Conservation (phyloP, 1,140 invertebrate genomes). For the Penaeus chinensis region DNA sequence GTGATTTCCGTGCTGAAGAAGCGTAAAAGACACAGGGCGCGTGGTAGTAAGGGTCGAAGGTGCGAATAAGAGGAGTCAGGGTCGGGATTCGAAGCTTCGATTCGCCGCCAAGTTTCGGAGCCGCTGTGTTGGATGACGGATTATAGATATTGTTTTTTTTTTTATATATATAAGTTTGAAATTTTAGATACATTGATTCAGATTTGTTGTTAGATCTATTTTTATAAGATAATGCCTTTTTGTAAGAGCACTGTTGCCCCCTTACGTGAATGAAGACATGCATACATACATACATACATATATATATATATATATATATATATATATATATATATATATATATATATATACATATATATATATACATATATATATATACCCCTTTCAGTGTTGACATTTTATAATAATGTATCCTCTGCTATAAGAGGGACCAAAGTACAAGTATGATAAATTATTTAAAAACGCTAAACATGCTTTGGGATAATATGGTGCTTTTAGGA, state of each 20-base stretch:
- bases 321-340: background rate
- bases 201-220: no score
- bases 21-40: no score
- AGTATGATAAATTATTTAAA: no score
- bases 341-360: slow-evolving; percentile 20
- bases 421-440: background rate
- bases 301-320: slow-evolving; percentile 16
- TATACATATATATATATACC: background rate
- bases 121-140: background rate
- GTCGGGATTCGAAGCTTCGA: no score
- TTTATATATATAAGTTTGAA: background rate
- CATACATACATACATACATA: background rate
- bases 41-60: no score
- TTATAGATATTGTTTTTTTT: slow-evolving; percentile 9
- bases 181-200: no score
- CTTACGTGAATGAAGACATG: background rate
- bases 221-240: no score
- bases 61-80: no score
- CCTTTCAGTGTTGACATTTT: background rate
- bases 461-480: no score
- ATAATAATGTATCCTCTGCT: background rate
- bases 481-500: no score
- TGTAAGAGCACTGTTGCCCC: no score
- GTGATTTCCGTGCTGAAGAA: no score
- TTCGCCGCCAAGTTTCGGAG: background rate